These are phyloP conservation scores for Drosophila repleta DNA, from an alignment of 1,140 invertebrate genomes.

Conservation along the genomic window DNA sequence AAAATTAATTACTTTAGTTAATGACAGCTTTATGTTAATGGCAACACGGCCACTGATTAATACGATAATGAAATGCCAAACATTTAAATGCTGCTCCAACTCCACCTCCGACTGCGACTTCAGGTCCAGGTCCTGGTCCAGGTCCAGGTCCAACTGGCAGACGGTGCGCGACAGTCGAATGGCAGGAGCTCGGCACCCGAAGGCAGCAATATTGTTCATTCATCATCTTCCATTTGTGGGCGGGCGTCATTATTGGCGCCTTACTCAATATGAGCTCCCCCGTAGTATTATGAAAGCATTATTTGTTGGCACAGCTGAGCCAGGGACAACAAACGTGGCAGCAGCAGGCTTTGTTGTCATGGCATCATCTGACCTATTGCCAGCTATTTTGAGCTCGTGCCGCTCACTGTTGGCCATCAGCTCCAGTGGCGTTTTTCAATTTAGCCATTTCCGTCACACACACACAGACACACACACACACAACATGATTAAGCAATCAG, in stretches of 20 bases:
- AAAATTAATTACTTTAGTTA: constrained; percentile 53
- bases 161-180: not conserved
- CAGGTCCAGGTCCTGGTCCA: too few relatives aligned
- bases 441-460: constrained; percentile 67
- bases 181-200: not conserved
- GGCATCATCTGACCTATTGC: constrained; percentile 21
- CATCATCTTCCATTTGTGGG: constrained; percentile 16
- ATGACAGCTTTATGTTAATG: constrained; percentile 45
- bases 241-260: constrained; percentile 45
- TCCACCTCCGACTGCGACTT: not conserved
- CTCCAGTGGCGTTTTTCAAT: constrained; percentile 75
- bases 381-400: constrained; percentile 15
- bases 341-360: constrained; percentile 5
- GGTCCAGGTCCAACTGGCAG: not conserved
- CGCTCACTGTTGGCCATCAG: constrained; percentile 26
- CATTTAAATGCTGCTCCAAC: constrained; percentile 31
- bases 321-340: constrained; percentile 8
- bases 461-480: constrained; percentile 49
- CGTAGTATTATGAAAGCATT: constrained; percentile 46
- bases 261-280: constrained; percentile 25
- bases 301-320: constrained; percentile 39
- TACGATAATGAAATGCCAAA: constrained; percentile 44
- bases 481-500: constrained; percentile 79
- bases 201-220: constrained; percentile 3
- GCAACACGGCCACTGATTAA: constrained; percentile 33